phyloP scores from a whole-genome alignment of 2,797 vertebrate genomes.

The Phoeniculus purpureus region DNA sequence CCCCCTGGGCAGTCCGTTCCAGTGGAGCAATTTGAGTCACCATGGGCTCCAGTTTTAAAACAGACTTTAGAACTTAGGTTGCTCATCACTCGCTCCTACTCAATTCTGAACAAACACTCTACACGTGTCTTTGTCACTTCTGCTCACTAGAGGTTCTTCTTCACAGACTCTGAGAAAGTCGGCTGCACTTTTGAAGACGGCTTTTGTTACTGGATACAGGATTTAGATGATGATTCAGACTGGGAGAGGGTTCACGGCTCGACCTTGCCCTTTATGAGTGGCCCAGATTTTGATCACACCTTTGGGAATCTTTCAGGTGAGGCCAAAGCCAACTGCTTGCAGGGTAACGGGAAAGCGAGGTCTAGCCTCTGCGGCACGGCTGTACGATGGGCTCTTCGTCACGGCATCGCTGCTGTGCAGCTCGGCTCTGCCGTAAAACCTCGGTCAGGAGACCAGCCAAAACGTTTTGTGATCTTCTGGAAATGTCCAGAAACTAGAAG shows the following conservation, averaged over 20 bases:
- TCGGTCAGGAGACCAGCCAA: background rate
- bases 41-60: background rate
- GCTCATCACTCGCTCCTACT: rapidly evolving
- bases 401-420: background rate
- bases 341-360: background rate
- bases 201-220: conserved; percentile 90
- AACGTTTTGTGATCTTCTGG: background rate
- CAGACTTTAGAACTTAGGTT: background rate
- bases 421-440: background rate
- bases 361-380: background rate
- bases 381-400: background rate
- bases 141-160: conserved; percentile 11
- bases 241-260: conserved; percentile 82
- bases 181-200: conserved; percentile 87
- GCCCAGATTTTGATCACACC: conserved; percentile 90
- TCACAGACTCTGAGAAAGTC: conserved; percentile 80
- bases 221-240: conserved; percentile 76
- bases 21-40: background rate
- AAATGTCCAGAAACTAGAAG: background rate
- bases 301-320: conserved; percentile 85
- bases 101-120: background rate
- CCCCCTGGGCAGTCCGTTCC: too few species aligned
- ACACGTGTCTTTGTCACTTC: background rate
- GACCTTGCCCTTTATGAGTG: conserved; percentile 76
- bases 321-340: background rate